A percentile compares a stretch with the other conserved stretches of the same genome.
These are phyloP conservation scores for Eilema sororculum DNA, from an alignment of 2,888 invertebrate species.

Conservation along the genomic window DNA sequence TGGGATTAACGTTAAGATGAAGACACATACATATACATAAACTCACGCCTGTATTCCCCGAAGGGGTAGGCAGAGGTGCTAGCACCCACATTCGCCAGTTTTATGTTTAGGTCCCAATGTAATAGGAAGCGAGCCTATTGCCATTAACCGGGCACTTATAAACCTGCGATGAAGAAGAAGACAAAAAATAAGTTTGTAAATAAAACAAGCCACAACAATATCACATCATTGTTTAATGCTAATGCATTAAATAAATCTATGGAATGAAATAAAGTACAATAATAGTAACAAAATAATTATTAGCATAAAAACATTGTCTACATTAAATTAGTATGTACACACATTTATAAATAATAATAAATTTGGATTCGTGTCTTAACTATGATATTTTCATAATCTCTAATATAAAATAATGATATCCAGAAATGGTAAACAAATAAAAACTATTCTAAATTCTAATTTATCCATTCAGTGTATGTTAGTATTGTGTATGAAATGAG, in stretches of 20 bases:
- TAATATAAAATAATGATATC: background rate
- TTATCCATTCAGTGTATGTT: background rate
- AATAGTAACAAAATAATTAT: constrained; percentile 56
- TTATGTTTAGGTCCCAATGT: too few relatives aligned
- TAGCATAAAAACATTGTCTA: constrained; percentile 53
- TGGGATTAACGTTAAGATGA: too few relatives aligned
- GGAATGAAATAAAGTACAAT: constrained; percentile 68
- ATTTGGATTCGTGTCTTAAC: constrained; percentile 12
- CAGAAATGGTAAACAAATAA: background rate
- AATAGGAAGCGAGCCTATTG: too few relatives aligned
- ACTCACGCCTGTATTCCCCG: too few relatives aligned
- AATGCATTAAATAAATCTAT: constrained; percentile 70
- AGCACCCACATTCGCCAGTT: too few relatives aligned
- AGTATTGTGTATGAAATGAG: background rate
- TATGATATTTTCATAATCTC: constrained; percentile 24
- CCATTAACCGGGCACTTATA: too few relatives aligned
- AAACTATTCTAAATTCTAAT: background rate
- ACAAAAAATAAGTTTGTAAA: constrained; percentile 26
- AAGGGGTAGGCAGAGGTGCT: too few relatives aligned
- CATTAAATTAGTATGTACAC: constrained; percentile 47
- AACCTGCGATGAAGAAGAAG: too few relatives aligned
- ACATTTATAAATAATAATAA: constrained; percentile 36
- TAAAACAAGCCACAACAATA: constrained; percentile 58
- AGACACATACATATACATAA: too few relatives aligned
- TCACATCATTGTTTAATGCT: constrained; percentile 75